Base-by-base conservation (phyloP, 2,888 invertebrate species). In the Spodoptera exigua region DNA sequence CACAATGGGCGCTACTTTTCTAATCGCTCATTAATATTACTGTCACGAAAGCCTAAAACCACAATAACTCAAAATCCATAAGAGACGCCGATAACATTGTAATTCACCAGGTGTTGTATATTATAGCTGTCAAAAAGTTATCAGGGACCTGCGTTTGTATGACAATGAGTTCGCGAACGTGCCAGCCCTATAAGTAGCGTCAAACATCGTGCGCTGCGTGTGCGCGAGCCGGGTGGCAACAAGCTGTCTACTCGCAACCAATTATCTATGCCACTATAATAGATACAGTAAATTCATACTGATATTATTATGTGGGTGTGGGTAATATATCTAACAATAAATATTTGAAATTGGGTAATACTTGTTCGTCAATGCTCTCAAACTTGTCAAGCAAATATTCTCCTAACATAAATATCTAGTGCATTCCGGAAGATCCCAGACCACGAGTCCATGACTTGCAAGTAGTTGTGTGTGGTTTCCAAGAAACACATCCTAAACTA, bases 211-310 rank as follows among this genome's bases (percentile, higher is more conserved):
- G 67, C 69, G 61, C 46, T 62, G 73, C 77, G 66, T 62, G 65
- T 63, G 72, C 67, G 68, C 76, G 59, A 81, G 82, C 72, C 78
- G 84, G 84, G 61, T 88, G 87, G 87, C 86, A 88, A 88, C 88
- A 87, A 71, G 86, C 88, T 71, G 89, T 86, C 85, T 86, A 81
- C 81, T 75, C 74, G 74, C 73, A 58, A 70, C 68, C 74, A 84
- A 86, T 88, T 86, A 86, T 83, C 78, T 80, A 77, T 71, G 64
- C 72, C 69, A 71, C 70, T 73, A 78, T 82, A 81, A 84, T 79
- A 75, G 77, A 76, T 78, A 82, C 66, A 61, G 71, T 69, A 76
- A 76, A 79, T 74, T 77, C 61, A 61, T 64, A 73, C 71, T 51
- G 43, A 73, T 75, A 75, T 70, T 68, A 74, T 66, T 70, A 71